These are phyloP conservation scores for Metalampra italica DNA, from an alignment of 2,888 invertebrate species.

Conservation along the genomic window DNA sequence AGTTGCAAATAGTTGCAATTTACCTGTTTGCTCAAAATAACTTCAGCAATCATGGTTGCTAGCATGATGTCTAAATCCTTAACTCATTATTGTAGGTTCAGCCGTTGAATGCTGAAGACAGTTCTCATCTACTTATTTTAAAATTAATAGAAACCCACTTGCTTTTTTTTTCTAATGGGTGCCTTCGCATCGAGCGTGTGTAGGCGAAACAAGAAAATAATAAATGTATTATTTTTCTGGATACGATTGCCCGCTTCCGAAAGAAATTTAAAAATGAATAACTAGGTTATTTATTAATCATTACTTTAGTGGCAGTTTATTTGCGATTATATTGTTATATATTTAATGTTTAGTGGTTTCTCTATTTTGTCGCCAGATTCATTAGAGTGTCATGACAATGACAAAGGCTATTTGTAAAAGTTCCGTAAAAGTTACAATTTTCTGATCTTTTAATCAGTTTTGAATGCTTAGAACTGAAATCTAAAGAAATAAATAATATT, in stretches of 20 bases:
- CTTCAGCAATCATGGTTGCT: too few species aligned
- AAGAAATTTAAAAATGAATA: not conserved
- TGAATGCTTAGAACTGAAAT: not conserved
- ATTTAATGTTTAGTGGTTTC: conserved; percentile 35
- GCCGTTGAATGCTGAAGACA: too few species aligned
- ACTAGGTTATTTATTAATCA: conserved; percentile 28
- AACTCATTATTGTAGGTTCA: too few species aligned
- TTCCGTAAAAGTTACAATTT: conserved; percentile 2
- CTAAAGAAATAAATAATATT: too few species aligned
- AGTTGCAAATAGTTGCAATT: too few species aligned
- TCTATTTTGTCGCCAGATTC: conserved; percentile 33
- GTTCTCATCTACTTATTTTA: too few species aligned
- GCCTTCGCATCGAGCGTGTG: not conserved
- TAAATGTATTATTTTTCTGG: not conserved
- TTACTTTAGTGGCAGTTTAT: conserved; percentile 36
- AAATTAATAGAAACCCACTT: too few species aligned
- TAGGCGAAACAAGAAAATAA: not conserved
- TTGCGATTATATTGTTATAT: conserved; percentile 31
- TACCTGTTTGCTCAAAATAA: too few species aligned
- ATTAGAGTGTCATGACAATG: conserved; percentile 17
- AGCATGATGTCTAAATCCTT: too few species aligned
- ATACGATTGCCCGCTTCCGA: not conserved
- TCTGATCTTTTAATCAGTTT: not conserved
- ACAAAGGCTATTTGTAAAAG: conserved; percentile 4
- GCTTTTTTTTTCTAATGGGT: too few species aligned